These are phyloP conservation scores for Limenitis arthemis DNA, from an alignment of 2,888 invertebrate genomes.

Conservation along the genomic window DNA sequence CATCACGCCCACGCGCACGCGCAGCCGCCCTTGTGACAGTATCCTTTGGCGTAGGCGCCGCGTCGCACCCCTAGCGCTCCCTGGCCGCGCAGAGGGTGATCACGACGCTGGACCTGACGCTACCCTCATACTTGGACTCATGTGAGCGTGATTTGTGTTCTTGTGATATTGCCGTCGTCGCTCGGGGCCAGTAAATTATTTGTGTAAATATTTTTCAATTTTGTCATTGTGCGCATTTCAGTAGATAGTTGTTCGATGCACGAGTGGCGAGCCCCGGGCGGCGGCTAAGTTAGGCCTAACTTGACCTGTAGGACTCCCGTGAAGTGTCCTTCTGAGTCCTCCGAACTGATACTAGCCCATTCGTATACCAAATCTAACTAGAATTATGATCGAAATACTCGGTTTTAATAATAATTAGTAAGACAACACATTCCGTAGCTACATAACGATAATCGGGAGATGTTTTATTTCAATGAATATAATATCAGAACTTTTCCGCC, in stretches of 20 bases:
- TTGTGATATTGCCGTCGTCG: slow-evolving; percentile 37
- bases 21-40: slow-evolving; percentile 93
- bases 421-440: neutral
- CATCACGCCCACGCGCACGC: slow-evolving; percentile 73
- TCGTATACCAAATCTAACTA: slow-evolving; percentile 40
- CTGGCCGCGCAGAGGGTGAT: slow-evolving; percentile 43
- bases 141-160: slow-evolving; percentile 65
- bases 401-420: slow-evolving; percentile 3
- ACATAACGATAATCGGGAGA: neutral
- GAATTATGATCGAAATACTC: slow-evolving; percentile 16
- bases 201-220: slow-evolving; percentile 58
- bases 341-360: slow-evolving; percentile 32
- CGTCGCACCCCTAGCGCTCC: slow-evolving; percentile 36
- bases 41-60: slow-evolving; percentile 86
- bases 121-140: slow-evolving; percentile 62
- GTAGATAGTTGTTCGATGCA: slow-evolving; percentile 51
- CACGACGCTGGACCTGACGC: slow-evolving; percentile 23
- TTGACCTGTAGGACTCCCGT: slow-evolving; percentile 44
- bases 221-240: slow-evolving; percentile 54
- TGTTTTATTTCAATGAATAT: slow-evolving; percentile 24
- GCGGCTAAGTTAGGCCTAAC: slow-evolving; percentile 55
- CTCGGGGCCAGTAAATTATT: slow-evolving; percentile 39
- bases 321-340: slow-evolving; percentile 57
- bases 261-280: slow-evolving; percentile 38
- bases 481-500: slow-evolving; percentile 31